A percentile compares a stretch with the other conserved stretches of the same genome.
Conservation (phyloP, 2,888 invertebrate species). For the Bruchidius siliquastri region DNA sequence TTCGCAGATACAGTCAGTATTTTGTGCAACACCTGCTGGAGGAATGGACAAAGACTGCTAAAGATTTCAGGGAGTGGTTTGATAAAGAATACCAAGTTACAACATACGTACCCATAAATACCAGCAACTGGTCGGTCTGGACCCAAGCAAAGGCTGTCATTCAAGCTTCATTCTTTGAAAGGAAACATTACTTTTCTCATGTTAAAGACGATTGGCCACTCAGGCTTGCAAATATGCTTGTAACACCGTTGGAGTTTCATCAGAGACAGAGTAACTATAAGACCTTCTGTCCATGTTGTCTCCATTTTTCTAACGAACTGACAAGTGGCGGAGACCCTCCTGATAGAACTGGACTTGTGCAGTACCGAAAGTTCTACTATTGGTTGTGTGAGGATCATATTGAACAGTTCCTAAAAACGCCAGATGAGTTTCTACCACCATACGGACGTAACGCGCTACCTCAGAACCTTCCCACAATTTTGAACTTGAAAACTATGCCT, state of each 20-base stretch:
- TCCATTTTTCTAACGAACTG: conserved; percentile 40
- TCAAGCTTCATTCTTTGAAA: conserved; percentile 43
- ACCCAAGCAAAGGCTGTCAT: conserved; percentile 45
- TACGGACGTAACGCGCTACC: conserved; percentile 44
- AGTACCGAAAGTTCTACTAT: conserved; percentile 53
- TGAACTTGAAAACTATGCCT: conserved; percentile 25
- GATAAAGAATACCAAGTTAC: conserved; percentile 54
- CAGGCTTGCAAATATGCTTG: conserved; percentile 50
- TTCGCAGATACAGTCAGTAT: conserved; percentile 28
- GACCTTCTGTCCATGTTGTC: conserved; percentile 58
- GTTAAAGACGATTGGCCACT: conserved; percentile 50
- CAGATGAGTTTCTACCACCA: conserved; percentile 46
- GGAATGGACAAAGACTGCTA: conserved; percentile 45
- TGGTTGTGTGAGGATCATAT: conserved; percentile 59
- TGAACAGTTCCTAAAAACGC: conserved; percentile 47
- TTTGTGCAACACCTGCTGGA: conserved; percentile 48
- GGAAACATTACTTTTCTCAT: conserved; percentile 53
- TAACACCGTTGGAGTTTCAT: conserved; percentile 54
- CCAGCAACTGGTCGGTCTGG: conserved; percentile 56
- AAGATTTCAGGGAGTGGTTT: conserved; percentile 50
- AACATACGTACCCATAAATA: conserved; percentile 48
- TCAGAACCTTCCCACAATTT: conserved; percentile 47
- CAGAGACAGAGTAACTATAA: conserved; percentile 50
- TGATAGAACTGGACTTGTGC: conserved; percentile 54
- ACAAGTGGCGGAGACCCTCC: conserved; percentile 48